Percentiles rank a stretch among this genome's conserved stretches.
Evolutionary conservation across 2,888 invertebrate species (phyloP).

Genomic region (Caenorhabditis macrosperma): DNA sequence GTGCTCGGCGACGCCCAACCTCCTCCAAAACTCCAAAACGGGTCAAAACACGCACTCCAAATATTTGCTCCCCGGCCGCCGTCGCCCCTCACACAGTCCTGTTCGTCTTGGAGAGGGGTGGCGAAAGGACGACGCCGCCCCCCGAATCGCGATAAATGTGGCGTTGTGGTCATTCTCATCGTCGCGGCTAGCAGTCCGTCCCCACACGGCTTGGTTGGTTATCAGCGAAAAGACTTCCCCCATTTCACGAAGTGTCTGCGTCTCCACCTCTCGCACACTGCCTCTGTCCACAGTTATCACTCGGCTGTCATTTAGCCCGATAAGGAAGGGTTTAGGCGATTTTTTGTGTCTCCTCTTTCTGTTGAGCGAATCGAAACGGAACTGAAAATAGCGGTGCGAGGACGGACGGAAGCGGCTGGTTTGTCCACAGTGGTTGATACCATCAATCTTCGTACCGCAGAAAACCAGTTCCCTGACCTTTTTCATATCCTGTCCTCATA

Average conservation of each 20-base stretch:
- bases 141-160: conserved; percentile 13
- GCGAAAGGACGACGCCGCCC: conserved; percentile 19
- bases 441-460: background rate
- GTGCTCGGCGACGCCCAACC: background rate
- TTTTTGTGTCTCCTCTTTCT: background rate
- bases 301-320: background rate
- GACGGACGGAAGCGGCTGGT: too few relatives aligned
- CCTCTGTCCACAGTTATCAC: conserved; percentile 1
- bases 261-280: conserved; percentile 7
- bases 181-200: conserved; percentile 19
- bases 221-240: conserved; percentile 33
- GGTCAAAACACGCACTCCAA: conserved; percentile 61
- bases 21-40: conserved; percentile 52
- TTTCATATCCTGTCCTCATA: background rate
- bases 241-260: conserved; percentile 26
- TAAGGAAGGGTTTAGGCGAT: conserved; percentile 19
- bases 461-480: conserved; percentile 17
- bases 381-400: too few relatives aligned
- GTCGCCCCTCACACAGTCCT: conserved; percentile 39
- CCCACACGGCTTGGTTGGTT: conserved; percentile 28
- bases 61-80: conserved; percentile 59
- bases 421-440: background rate
- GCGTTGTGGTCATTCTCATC: conserved; percentile 22
- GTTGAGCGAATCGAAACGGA: too few relatives aligned
- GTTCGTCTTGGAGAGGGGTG: conserved; percentile 23